Percentiles rank a stretch among this genome's conserved stretches.
Conservation (phyloP, 2,888 invertebrate genomes). For the Pandemis heparana region DNA sequence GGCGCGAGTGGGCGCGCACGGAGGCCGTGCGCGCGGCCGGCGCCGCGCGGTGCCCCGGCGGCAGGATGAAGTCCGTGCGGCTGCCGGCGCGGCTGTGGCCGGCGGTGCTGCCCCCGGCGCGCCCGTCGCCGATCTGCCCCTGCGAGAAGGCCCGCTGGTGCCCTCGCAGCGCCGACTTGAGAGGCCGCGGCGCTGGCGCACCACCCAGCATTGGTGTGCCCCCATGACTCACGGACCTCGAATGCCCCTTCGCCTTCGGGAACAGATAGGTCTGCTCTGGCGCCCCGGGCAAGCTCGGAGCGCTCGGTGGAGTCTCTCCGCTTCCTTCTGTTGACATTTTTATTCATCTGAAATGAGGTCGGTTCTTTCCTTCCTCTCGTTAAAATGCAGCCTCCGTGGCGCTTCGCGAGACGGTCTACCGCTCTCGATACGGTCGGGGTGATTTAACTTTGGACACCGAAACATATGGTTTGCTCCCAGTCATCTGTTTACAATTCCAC, state of each 20-base stretch:
- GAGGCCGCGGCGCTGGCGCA: conserved; percentile 86
- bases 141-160: conserved; percentile 95
- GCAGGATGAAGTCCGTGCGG: conserved; percentile 95
- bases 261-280: conserved; percentile 84
- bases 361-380: conserved; percentile 75
- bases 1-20: conserved; percentile 88
- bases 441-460: conserved; percentile 64
- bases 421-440: conserved; percentile 54
- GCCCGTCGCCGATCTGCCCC: conserved; percentile 91
- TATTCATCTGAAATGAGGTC: conserved; percentile 85
- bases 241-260: conserved; percentile 88
- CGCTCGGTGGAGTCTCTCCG: conserved; percentile 84
- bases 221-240: conserved; percentile 94
- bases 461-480: conserved; percentile 78
- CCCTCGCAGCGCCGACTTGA: conserved; percentile 90
- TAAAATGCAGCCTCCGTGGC: conserved; percentile 69
- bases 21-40: conserved; percentile 77
- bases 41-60: conserved; percentile 93
- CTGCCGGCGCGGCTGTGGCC: conserved; percentile 94
- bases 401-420: conserved; percentile 57
- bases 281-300: conserved; percentile 81
- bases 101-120: conserved; percentile 54
- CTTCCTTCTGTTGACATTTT: conserved; percentile 89
- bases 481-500: conserved; percentile 77
- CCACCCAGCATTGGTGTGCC: conserved; percentile 85